phyloP scores from a whole-genome alignment of 2,888 invertebrate genomes.

The Schrankia costaestrigalis region DNA sequence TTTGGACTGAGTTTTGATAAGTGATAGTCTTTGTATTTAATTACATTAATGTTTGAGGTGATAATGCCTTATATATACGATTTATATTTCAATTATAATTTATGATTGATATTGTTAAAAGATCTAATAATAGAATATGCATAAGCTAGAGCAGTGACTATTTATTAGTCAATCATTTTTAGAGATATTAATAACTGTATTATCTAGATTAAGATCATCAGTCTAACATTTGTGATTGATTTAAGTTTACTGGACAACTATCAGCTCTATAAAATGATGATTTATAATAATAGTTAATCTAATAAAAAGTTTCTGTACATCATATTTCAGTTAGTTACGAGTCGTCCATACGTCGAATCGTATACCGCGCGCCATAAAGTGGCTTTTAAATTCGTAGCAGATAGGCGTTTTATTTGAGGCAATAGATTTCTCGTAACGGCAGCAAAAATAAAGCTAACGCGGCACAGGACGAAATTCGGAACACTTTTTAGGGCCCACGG shows the following conservation, averaged over 20 bases:
- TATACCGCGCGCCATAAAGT: conserved; percentile 59
- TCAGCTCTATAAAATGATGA: no score
- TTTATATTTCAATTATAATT: no score
- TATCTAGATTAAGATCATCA: no score
- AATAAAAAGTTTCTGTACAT: conserved; percentile 29
- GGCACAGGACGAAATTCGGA: conserved; percentile 55
- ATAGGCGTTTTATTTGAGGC: conserved; percentile 73
- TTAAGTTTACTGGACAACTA: no score
- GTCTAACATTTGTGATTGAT: no score
- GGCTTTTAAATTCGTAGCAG: conserved; percentile 66
- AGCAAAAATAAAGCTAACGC: conserved; percentile 71
- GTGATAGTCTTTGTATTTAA: conserved; percentile 15
- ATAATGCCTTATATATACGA: no score
- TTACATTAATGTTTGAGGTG: no score
- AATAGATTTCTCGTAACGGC: conserved; percentile 72
- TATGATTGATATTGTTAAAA: no score
- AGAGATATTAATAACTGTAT: no score
- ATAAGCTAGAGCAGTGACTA: no score
- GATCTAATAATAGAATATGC: no score
- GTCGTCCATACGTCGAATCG: conserved; percentile 38
- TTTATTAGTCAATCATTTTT: no score
- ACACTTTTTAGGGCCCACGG: conserved; percentile 67
- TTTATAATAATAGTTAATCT: conserved; percentile 25
- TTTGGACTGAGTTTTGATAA: conserved; percentile 39
- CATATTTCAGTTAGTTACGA: conserved; percentile 39